A percentile compares a stretch with the other conserved stretches of the same genome.
Evolutionary conservation across 2,113 vertebrate species (phyloP).

Genomic region (Haplochromis vanheusdeni): DNA sequence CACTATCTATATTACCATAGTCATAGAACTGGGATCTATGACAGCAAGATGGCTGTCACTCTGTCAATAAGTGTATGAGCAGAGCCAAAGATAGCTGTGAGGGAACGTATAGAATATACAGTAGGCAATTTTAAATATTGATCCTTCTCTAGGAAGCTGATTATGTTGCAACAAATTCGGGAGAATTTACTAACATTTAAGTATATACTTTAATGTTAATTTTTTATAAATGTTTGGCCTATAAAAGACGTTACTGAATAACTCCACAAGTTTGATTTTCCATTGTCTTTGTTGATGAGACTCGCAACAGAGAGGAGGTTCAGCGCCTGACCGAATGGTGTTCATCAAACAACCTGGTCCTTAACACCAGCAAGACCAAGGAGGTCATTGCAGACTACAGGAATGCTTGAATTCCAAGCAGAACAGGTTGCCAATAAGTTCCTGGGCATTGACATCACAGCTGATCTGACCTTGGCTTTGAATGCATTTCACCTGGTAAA

Average conservation of each 20-base stretch:
- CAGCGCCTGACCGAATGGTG: background rate
- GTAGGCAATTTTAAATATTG: background rate
- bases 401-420: background rate
- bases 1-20: background rate
- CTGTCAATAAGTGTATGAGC: background rate
- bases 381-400: background rate
- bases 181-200: background rate
- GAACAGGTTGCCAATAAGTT: background rate
- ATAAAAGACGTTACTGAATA: background rate
- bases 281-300: background rate
- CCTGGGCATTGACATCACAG: fast-evolving
- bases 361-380: background rate
- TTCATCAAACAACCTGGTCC: background rate
- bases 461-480: background rate
- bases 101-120: background rate
- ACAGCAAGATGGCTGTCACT: background rate
- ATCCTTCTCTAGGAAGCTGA: background rate
- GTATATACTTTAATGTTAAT: background rate
- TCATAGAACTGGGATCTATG: background rate
- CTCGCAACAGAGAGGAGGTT: background rate
- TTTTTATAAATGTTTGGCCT: background rate
- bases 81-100: background rate
- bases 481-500: background rate
- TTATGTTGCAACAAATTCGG: background rate
- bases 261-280: background rate